These are phyloP conservation scores for Probosciger aterrimus DNA, from an alignment of 2,113 vertebrate genomes.

Conservation along the genomic window DNA sequence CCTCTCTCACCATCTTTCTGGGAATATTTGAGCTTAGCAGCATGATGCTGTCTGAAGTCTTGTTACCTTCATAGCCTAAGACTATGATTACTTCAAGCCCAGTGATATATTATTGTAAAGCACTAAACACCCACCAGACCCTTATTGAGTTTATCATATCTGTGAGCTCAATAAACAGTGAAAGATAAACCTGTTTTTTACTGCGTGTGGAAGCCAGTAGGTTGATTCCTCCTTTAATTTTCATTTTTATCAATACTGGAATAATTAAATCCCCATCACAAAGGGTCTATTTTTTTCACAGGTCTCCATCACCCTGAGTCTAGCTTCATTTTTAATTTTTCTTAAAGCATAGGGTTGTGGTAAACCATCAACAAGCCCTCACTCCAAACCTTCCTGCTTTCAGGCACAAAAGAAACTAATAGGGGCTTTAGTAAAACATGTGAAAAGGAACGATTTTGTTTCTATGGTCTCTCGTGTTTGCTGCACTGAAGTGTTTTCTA, in stretches of 20 bases:
- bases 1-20: neutral
- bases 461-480: neutral
- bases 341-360: neutral
- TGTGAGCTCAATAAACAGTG: neutral
- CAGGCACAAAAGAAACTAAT: neutral
- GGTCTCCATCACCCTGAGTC: neutral
- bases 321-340: neutral
- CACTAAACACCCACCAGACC: neutral
- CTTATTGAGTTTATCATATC: conserved; percentile 4
- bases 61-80: neutral
- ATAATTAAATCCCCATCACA: neutral
- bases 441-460: neutral
- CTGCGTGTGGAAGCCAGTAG: neutral
- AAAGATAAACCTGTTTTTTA: conserved; percentile 38
- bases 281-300: neutral
- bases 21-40: neutral
- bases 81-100: neutral
- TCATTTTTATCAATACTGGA: neutral
- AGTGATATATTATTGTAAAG: neutral
- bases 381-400: neutral
- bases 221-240: conserved; percentile 22
- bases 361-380: neutral
- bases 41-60: neutral
- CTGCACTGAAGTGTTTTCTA: neutral
- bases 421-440: neutral